Conservation (phyloP, 1,140 invertebrate species). For the Oscheius sp. region DNA sequence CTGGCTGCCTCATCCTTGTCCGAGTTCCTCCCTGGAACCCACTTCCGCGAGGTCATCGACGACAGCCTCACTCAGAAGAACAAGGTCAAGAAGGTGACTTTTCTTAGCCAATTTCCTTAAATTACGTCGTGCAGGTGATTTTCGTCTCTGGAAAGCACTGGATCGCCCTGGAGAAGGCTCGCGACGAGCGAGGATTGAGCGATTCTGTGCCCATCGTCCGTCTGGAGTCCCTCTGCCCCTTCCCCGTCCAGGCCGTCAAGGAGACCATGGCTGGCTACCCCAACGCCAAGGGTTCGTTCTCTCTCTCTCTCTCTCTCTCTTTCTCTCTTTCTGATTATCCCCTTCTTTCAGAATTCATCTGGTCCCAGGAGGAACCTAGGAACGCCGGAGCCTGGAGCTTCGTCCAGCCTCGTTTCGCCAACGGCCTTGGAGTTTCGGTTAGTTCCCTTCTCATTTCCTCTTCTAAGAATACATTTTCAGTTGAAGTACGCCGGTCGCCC, state of each 20-base stretch:
- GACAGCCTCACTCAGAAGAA: slow-evolving; percentile 69
- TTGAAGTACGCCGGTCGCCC: slow-evolving; percentile 77
- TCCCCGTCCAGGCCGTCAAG: slow-evolving; percentile 78
- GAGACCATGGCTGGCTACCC: too few species aligned
- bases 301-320: too few species aligned
- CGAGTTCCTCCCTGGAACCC: slow-evolving; percentile 77
- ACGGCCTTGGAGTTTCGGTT: slow-evolving; percentile 77
- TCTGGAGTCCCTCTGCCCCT: slow-evolving; percentile 84
- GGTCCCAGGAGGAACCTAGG: slow-evolving; percentile 95
- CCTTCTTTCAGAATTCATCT: slow-evolving; percentile 78
- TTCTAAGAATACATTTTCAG: slow-evolving; percentile 67
- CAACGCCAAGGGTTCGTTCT: too few species aligned
- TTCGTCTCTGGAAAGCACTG: slow-evolving; percentile 91
- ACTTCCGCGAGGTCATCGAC: slow-evolving; percentile 77
- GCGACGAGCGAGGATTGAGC: slow-evolving; percentile 65
- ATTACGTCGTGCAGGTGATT: too few species aligned
- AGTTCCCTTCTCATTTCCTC: slow-evolving; percentile 25
- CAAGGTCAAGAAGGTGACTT: slow-evolving; percentile 66
- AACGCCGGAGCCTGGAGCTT: slow-evolving; percentile 98
- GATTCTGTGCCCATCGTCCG: slow-evolving; percentile 77
- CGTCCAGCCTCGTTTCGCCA: slow-evolving; percentile 83
- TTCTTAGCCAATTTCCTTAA: too few species aligned
- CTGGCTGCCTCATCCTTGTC: slow-evolving; percentile 63
- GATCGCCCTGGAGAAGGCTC: slow-evolving; percentile 77
- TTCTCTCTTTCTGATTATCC: too few species aligned